phyloP scores from a whole-genome alignment of 2,888 invertebrate species.

The Drosophila quinaria region DNA sequence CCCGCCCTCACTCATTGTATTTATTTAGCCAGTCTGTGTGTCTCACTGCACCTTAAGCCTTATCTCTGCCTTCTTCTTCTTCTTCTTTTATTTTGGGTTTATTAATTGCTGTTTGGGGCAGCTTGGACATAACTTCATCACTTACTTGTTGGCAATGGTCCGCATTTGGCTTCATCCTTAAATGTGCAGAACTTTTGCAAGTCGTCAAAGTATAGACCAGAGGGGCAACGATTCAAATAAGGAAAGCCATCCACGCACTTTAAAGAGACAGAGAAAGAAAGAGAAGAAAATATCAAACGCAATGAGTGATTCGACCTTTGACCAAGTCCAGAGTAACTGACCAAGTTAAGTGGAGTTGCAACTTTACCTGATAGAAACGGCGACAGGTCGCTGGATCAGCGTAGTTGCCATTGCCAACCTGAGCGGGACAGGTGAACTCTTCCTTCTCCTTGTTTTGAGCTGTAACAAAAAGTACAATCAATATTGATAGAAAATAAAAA shows the following conservation, averaged over 20 bases:
- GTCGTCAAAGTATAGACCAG: constrained; percentile 95
- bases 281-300: neutral
- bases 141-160: constrained; percentile 95
- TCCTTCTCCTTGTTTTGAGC: constrained; percentile 86
- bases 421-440: constrained; percentile 93
- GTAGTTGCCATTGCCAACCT: constrained; percentile 94
- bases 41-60: constrained; percentile 3
- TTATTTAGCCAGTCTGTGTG: neutral
- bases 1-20: neutral
- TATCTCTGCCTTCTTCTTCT: constrained; percentile 9
- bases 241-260: constrained; percentile 96
- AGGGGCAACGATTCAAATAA: constrained; percentile 95
- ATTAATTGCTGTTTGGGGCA: constrained; percentile 48
- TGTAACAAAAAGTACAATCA: constrained; percentile 29
- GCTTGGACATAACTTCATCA: constrained; percentile 74
- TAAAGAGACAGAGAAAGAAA: constrained; percentile 6
- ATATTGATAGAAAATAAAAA: neutral
- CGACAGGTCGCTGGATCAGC: constrained; percentile 95
- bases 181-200: constrained; percentile 96
- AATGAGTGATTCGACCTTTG: neutral
- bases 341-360: neutral
- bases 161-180: constrained; percentile 95
- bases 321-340: neutral
- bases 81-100: constrained; percentile 22
- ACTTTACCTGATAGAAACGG: constrained; percentile 93